phyloP scores from a whole-genome alignment of 2,797 vertebrate species.

The Sebastes taczanowskii region DNA sequence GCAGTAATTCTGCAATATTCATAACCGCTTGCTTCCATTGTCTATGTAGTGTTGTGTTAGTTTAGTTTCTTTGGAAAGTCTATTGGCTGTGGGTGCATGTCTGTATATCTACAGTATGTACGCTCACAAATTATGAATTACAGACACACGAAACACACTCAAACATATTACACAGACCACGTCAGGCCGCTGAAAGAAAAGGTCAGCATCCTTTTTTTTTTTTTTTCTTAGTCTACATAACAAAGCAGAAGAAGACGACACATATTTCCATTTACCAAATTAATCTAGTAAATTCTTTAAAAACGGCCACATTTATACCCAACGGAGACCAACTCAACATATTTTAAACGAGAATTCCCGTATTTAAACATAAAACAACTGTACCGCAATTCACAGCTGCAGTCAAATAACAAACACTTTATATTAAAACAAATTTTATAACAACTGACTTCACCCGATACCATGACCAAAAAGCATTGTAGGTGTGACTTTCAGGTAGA shows the following conservation, averaged over 20 bases:
- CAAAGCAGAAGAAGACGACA: slow-evolving; percentile 67
- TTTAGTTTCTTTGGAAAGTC: slow-evolving; percentile 82
- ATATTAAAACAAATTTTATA: slow-evolving; percentile 83
- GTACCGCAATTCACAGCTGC: slow-evolving; percentile 97
- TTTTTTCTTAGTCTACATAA: slow-evolving; percentile 67
- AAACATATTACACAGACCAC: slow-evolving; percentile 70
- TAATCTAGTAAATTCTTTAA: slow-evolving; percentile 60
- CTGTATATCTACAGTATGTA: slow-evolving; percentile 70
- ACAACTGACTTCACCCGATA: slow-evolving; percentile 87
- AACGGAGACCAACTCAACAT: slow-evolving; percentile 85
- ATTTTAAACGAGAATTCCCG: slow-evolving; percentile 77
- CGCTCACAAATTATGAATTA: slow-evolving; percentile 65
- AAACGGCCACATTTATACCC: slow-evolving; percentile 73
- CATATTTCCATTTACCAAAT: slow-evolving; percentile 70
- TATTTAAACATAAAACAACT: slow-evolving; percentile 93
- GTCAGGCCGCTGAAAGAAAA: slow-evolving; percentile 61
- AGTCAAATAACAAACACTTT: slow-evolving; percentile 88
- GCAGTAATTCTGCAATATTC: slow-evolving; percentile 43
- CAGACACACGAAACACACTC: slow-evolving; percentile 68
- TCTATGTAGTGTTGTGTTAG: slow-evolving; percentile 62
- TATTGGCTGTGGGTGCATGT: slow-evolving; percentile 71
- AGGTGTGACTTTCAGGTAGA: slow-evolving; percentile 88
- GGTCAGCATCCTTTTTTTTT: slow-evolving; percentile 53
- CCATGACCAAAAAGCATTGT: slow-evolving; percentile 87
- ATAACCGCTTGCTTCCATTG: slow-evolving; percentile 44